phyloP scores from a whole-genome alignment of 1,140 invertebrate genomes.

The Drosophila azteca region DNA sequence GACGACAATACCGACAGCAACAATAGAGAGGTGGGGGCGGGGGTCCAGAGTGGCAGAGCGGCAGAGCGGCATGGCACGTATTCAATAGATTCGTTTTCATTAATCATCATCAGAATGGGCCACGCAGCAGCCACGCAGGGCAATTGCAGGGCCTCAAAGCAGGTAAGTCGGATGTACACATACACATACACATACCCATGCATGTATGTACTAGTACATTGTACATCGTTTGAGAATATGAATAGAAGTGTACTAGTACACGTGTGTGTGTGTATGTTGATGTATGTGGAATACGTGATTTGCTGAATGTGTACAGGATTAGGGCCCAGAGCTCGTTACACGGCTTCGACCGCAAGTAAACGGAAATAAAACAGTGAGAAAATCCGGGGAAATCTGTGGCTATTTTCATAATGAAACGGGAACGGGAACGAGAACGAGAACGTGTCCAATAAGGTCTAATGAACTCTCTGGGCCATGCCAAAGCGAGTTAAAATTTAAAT shows the following conservation, averaged over 20 bases:
- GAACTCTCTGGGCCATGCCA: constrained; percentile 35
- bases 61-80: constrained; percentile 41
- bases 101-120: constrained; percentile 57
- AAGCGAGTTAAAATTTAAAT: constrained; percentile 74
- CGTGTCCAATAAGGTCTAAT: constrained; percentile 25
- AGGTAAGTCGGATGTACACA: constrained; percentile 29
- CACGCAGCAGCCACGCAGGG: constrained; percentile 6
- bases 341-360: constrained; percentile 28
- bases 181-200: too few species aligned
- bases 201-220: too few species aligned
- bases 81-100: constrained; percentile 66
- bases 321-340: constrained; percentile 38
- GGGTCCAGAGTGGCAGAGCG: not conserved
- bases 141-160: constrained; percentile 54
- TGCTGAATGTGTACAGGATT: constrained; percentile 63
- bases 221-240: too few species aligned
- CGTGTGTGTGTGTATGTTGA: constrained; percentile 16
- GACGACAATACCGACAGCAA: constrained; percentile 32
- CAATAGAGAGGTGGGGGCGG: not conserved
- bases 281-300: constrained; percentile 65
- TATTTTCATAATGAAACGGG: constrained; percentile 27
- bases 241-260: constrained; percentile 17
- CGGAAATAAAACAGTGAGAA: constrained; percentile 37
- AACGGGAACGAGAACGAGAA: too few species aligned
- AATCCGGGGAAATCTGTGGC: not conserved